Evolutionary conservation across 2,888 invertebrate species (phyloP).

Genomic region (Dermolepida albohirtum): DNA sequence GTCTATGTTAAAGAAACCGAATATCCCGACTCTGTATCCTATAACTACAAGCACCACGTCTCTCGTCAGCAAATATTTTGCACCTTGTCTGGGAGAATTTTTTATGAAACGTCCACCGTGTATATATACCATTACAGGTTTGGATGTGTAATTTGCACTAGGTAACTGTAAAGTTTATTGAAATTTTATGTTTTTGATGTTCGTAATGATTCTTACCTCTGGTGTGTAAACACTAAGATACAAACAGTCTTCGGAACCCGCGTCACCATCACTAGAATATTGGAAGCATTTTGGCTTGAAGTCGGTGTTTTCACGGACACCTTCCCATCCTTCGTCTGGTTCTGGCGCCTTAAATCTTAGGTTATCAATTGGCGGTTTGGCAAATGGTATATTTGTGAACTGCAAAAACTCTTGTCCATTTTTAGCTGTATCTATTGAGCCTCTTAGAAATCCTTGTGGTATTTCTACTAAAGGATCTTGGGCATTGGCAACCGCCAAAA

Average conservation of each 20-base stretch:
- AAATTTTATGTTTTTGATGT: neutral
- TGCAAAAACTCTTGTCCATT: no score
- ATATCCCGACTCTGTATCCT: slow-evolving; percentile 67
- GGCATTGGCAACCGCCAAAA: no score
- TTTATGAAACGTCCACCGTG: slow-evolving; percentile 82
- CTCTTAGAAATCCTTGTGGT: no score
- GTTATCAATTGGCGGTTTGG: no score
- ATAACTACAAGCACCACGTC: slow-evolving; percentile 69
- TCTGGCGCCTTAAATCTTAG: slow-evolving; percentile 68
- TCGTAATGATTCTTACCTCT: slow-evolving; percentile 54
- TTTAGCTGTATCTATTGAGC: no score
- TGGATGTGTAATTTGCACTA: slow-evolving; percentile 49
- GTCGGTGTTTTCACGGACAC: slow-evolving; percentile 70
- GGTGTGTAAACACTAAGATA: slow-evolving; percentile 79
- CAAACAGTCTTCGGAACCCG: slow-evolving; percentile 74
- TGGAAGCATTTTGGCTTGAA: slow-evolving; percentile 12
- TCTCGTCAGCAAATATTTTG: slow-evolving; percentile 75
- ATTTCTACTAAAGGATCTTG: no score
- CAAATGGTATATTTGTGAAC: no score
- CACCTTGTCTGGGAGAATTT: slow-evolving; percentile 78
- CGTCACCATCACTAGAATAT: neutral
- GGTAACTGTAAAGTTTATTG: slow-evolving; percentile 47
- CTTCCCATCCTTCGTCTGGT: slow-evolving; percentile 72
- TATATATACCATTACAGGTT: slow-evolving; percentile 81
- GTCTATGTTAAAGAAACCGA: slow-evolving; percentile 59